Evolutionary conservation across 2,797 vertebrate species (phyloP).

Genomic region (Capromys pilorides): DNA sequence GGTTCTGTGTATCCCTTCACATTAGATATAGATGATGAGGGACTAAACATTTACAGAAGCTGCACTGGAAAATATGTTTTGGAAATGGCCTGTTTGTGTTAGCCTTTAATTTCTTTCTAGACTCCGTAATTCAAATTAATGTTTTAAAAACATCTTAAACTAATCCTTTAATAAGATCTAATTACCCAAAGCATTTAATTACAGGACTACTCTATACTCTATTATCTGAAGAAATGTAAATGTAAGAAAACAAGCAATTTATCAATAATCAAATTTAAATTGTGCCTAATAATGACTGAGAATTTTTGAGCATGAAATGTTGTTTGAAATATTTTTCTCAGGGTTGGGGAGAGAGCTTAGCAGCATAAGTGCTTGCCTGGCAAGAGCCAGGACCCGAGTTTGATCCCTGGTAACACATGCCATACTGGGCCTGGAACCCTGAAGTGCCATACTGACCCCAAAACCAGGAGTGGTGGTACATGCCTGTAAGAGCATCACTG

Average conservation of each 20-base stretch:
- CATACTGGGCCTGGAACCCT: too few relatives aligned
- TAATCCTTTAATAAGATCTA: conserved; percentile 9
- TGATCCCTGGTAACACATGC: too few relatives aligned
- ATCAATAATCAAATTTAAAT: conserved; percentile 1
- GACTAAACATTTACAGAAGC: neutral
- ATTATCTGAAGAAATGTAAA: neutral
- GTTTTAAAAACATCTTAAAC: neutral
- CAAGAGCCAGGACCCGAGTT: too few relatives aligned
- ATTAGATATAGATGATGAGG: neutral
- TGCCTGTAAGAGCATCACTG: too few relatives aligned
- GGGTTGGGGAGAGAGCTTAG: too few relatives aligned
- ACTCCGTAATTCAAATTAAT: neutral
- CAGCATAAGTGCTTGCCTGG: too few relatives aligned
- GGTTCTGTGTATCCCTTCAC: neutral
- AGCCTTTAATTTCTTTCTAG: neutral
- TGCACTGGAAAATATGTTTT: neutral
- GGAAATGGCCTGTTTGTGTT: neutral
- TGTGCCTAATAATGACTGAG: neutral
- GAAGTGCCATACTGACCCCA: too few relatives aligned
- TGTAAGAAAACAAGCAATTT: neutral
- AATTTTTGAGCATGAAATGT: neutral
- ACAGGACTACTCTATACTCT: neutral
- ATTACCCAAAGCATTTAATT: neutral
- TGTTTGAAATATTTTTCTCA: neutral
- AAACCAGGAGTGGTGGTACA: too few relatives aligned